Evolutionary conservation across 1,140 invertebrate species (phyloP).

Genomic region (Ostrea edulis): DNA sequence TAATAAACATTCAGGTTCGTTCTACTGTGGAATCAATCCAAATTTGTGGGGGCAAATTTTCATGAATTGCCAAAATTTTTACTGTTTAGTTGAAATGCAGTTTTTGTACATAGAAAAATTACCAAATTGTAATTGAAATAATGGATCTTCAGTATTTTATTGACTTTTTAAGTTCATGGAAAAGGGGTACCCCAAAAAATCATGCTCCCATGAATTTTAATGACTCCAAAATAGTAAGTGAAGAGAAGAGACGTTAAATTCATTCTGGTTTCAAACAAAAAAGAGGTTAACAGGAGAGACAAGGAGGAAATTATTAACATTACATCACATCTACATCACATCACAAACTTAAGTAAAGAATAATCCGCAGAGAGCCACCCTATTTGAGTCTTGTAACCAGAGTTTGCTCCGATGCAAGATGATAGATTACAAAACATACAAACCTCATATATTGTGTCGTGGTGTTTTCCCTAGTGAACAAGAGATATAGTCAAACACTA

Average conservation of each 20-base stretch:
- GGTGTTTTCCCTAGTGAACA: conserved; percentile 36
- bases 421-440: conserved; percentile 39
- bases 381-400: background rate
- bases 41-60: no score
- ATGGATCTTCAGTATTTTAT: no score
- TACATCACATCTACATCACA: background rate
- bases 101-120: no score
- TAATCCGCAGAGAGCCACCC: conserved; percentile 1
- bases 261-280: background rate
- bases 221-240: background rate
- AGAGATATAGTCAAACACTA: background rate
- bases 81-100: no score
- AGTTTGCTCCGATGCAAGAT: conserved; percentile 20
- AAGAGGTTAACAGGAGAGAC: background rate
- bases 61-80: no score
- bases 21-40: no score
- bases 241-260: background rate
- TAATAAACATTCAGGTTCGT: no score
- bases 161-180: no score
- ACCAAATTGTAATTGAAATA: no score
- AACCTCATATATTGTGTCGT: conserved; percentile 51
- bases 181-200: no score
- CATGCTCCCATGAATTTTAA: no score
- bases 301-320: background rate
- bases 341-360: background rate